Evolutionary conservation across 1,140 invertebrate genomes (phyloP).

Genomic region (Drosophila persimilis): DNA sequence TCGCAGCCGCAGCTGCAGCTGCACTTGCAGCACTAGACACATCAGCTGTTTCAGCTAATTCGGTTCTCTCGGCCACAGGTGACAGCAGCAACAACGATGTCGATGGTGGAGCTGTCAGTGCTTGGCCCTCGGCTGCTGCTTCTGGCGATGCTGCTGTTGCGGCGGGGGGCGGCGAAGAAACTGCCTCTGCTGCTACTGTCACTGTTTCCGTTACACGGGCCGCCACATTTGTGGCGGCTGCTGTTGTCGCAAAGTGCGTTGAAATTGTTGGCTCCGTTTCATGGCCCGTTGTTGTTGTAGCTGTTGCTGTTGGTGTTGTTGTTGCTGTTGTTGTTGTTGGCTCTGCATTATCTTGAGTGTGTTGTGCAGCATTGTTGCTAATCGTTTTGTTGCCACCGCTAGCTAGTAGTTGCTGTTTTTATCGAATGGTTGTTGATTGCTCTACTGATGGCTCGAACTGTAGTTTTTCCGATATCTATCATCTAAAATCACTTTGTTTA

Average conservation of each 20-base stretch:
- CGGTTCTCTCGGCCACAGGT: constrained; percentile 45
- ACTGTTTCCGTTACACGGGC: constrained; percentile 49
- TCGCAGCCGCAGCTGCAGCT: constrained; percentile 1
- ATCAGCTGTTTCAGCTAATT: constrained; percentile 63
- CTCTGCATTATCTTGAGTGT: constrained; percentile 1
- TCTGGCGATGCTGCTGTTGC: constrained; percentile 13
- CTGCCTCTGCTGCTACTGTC: constrained; percentile 15
- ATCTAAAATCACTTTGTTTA: constrained; percentile 40
- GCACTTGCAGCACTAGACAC: neutral
- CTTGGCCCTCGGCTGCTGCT: constrained; percentile 36
- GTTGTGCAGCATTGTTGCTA: too few relatives aligned
- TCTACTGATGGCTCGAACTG: constrained; percentile 20
- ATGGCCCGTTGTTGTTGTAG: constrained; percentile 41
- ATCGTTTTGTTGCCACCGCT: too few relatives aligned
- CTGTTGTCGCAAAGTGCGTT: constrained; percentile 44
- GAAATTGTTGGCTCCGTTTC: constrained; percentile 54
- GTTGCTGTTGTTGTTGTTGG: constrained; percentile 35
- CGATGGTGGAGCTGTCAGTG: constrained; percentile 39
- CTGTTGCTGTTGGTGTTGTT: constrained; percentile 22
- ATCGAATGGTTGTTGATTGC: constrained; percentile 20
- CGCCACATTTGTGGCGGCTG: constrained; percentile 18
- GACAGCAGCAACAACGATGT: constrained; percentile 20
- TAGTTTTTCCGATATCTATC: constrained; percentile 26
- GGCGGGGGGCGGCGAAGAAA: constrained; percentile 18
- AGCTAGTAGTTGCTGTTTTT: constrained; percentile 28